Conservation (phyloP, 2,113 vertebrate genomes). For the Anthoscopus minutus region DNA sequence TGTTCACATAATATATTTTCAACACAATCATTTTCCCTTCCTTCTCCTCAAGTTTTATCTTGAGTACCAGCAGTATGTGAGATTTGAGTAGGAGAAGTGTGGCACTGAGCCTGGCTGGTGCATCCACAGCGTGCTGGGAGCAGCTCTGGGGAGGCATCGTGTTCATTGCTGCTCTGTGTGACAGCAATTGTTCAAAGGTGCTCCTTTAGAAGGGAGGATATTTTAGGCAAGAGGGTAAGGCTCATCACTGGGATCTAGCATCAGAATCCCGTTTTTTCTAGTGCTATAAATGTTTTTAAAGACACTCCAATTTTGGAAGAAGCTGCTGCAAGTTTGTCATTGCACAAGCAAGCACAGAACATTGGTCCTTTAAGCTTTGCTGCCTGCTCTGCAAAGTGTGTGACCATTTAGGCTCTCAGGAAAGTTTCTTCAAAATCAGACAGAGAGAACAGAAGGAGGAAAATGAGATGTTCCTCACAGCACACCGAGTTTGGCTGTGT, state of each 20-base stretch:
- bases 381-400: neutral
- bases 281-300: neutral
- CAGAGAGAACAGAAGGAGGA: neutral
- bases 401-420: neutral
- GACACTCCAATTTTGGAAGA: neutral
- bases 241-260: neutral
- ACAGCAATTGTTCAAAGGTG: neutral
- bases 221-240: neutral
- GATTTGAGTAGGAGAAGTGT: neutral
- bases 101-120: neutral
- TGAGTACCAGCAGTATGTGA: neutral
- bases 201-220: neutral
- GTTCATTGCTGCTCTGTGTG: neutral
- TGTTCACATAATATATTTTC: neutral
- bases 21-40: neutral
- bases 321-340: neutral
- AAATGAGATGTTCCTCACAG: neutral
- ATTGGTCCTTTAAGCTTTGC: neutral
- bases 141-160: neutral
- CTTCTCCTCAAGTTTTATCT: neutral
- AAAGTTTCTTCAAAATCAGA: neutral
- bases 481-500: neutral
- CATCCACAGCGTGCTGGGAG: neutral
- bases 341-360: neutral
- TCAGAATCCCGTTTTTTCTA: neutral